Percentiles rank a stretch among this genome's conserved stretches.
Evolutionary conservation across 2,797 vertebrate species (phyloP).

Genomic region (Scolopax bukidnonensis): DNA sequence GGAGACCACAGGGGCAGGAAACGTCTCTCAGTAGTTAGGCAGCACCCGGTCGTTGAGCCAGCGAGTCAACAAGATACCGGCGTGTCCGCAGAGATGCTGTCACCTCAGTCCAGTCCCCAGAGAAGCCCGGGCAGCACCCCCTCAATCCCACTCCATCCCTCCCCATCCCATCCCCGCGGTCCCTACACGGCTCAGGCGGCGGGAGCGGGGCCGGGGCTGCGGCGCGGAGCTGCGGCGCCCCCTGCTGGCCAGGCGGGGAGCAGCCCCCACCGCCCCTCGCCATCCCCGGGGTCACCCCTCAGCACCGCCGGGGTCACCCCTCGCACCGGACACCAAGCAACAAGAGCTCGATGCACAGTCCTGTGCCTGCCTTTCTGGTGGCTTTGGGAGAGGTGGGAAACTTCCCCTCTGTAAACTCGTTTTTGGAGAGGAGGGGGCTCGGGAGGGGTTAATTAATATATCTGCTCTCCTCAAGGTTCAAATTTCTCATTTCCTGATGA

Average conservation of each 20-base stretch:
- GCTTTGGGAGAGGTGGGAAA: not conserved
- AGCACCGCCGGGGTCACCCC: not conserved
- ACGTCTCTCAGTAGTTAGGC: too few relatives aligned
- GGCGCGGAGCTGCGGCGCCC: not conserved
- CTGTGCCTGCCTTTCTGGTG: not conserved
- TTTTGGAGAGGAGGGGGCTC: not conserved
- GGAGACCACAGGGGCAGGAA: not conserved
- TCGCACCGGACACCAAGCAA: not conserved
- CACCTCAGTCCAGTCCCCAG: too few relatives aligned
- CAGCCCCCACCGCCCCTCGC: not conserved
- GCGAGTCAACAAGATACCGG: too few relatives aligned
- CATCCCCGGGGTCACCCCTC: too few relatives aligned
- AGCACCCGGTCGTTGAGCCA: not conserved
- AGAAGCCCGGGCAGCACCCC: not conserved
- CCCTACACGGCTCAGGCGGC: not conserved
- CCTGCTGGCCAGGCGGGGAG: slow-evolving; percentile 33
- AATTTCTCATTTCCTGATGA: not conserved
- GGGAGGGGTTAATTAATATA: not conserved
- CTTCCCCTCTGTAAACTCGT: not conserved
- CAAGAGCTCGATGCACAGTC: too few relatives aligned
- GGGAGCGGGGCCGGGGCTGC: not conserved
- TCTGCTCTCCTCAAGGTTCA: not conserved
- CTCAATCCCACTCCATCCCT: too few relatives aligned
- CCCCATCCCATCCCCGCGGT: too few relatives aligned
- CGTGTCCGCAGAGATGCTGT: not conserved